Evolutionary conservation across 2,797 vertebrate genomes (phyloP), one percentile per base, ranked within the genome.

Genomic region (Allobates femoralis): DNA sequence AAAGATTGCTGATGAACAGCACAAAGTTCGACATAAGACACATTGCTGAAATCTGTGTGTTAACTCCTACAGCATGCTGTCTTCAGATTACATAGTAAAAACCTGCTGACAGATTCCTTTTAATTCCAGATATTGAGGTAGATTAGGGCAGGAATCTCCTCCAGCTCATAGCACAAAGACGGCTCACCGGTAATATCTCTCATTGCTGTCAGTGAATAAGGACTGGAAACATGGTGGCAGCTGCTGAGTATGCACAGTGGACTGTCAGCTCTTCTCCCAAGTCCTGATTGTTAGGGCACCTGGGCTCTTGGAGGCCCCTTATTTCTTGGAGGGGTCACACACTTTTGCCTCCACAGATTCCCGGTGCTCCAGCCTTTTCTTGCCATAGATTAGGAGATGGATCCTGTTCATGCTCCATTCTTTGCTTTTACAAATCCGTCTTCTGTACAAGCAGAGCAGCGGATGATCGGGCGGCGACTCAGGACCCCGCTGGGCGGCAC

Each of bases 401-500:
- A 41, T 58, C 67, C 66, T 60, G 81, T 83, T 73, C 81, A 56
- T 60, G 58, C 28, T 67, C 53, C 23, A 77, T 81, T 86, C 85
- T 67, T 53, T 77, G 51, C 53, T 37, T 64, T 80, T 77, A 76
- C 37, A 55, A 81, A 77, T 77, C 58, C 62, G 50, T 67, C 80
- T 80, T 12, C 10, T 74, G 8, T 79, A 55, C 79, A 86, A 76
- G 56, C 21, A 64, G 58, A 53, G 21, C 51, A 5, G 34, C 8
- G 81, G 79, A 41, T 58, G 8, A 62, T 79, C 53, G 23, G 23
- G 23, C 46, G 32, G 14, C 8, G 41, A 8, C 67, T 46, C 23
- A 79, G 62, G 19, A 66, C 5, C 58, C 85, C 28, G 79, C 79
- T 86, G 85, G 30, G 79, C 79, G 46, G 73, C 69, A 79, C 53